Conservation (phyloP, 37 sponge, comb jelly and placozoan species). For the Oscarella lobularis region DNA sequence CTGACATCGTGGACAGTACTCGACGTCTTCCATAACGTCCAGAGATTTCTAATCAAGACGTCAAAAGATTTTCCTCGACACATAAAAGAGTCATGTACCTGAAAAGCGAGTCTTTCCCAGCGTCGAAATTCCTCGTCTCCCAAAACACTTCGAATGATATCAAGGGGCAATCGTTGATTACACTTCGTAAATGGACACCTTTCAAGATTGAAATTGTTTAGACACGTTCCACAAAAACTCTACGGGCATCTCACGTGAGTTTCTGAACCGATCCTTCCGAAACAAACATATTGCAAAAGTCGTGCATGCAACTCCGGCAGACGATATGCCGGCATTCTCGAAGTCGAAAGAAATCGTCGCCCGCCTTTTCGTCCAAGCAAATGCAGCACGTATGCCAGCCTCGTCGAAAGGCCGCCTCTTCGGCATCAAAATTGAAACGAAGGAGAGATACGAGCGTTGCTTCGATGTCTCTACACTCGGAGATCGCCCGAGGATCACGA, state of each 20-base stretch:
- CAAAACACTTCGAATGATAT: constrained; percentile 1
- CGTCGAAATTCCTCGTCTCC: constrained; percentile 16
- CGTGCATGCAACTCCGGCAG: constrained; percentile 9
- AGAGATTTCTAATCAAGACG: constrained; percentile 10
- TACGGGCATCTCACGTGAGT: constrained; percentile 9
- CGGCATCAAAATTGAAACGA: background rate
- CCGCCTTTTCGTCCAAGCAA: constrained; percentile 14
- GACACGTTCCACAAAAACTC: no score
- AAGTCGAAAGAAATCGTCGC: constrained; percentile 11
- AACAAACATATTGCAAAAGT: constrained; percentile 12
- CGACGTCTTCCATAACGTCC: constrained; percentile 23
- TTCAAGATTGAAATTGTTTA: no score
- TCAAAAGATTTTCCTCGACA: background rate
- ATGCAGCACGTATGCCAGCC: background rate
- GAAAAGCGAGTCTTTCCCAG: constrained; percentile 19
- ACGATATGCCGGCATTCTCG: constrained; percentile 9
- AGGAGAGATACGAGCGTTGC: background rate
- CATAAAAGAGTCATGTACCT: background rate
- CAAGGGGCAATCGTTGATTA: constrained; percentile 8
- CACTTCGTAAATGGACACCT: constrained; percentile 19
- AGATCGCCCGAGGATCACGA: background rate
- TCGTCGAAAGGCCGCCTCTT: background rate
- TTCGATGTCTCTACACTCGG: background rate
- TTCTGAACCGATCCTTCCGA: constrained; percentile 16
- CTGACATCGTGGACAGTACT: constrained; percentile 27